These are phyloP conservation scores for Eilema caniola DNA, from an alignment of 2,888 invertebrate genomes.

Conservation along the genomic window DNA sequence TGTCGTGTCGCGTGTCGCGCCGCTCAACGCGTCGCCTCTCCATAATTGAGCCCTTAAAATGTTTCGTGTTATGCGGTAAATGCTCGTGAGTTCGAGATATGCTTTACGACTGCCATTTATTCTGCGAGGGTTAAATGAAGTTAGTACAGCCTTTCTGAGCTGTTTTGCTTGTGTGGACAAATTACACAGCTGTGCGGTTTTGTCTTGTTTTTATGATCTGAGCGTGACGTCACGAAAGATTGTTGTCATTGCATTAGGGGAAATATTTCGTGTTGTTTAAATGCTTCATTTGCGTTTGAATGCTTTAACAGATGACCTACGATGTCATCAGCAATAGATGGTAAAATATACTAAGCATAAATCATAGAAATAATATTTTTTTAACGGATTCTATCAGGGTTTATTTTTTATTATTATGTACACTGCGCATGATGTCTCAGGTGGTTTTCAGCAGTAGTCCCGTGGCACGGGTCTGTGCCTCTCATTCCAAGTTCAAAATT, in stretches of 20 bases:
- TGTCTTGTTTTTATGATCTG: slow-evolving; percentile 9
- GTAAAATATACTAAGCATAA: background rate
- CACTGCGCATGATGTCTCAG: no score
- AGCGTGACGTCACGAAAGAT: background rate
- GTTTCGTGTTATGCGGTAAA: slow-evolving; percentile 7
- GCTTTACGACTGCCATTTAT: slow-evolving; percentile 38
- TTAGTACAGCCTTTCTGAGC: slow-evolving; percentile 22
- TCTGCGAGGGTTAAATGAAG: slow-evolving; percentile 37
- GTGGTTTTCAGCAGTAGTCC: no score
- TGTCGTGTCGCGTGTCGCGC: background rate
- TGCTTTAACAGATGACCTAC: no score
- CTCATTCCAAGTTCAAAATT: no score
- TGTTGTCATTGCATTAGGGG: background rate
- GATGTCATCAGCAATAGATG: background rate
- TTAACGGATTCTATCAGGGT: no score
- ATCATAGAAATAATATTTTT: no score
- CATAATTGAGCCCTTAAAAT: background rate
- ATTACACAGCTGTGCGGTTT: slow-evolving; percentile 11
- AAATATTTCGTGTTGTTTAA: no score
- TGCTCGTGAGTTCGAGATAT: slow-evolving; percentile 31
- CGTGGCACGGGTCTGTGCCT: no score
- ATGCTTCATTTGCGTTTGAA: no score
- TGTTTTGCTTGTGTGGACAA: slow-evolving; percentile 11
- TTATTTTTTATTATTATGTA: no score
- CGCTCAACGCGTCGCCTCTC: background rate